Evolutionary conservation across 2,797 vertebrate species (phyloP).

Genomic region (Chelonia mydas): DNA sequence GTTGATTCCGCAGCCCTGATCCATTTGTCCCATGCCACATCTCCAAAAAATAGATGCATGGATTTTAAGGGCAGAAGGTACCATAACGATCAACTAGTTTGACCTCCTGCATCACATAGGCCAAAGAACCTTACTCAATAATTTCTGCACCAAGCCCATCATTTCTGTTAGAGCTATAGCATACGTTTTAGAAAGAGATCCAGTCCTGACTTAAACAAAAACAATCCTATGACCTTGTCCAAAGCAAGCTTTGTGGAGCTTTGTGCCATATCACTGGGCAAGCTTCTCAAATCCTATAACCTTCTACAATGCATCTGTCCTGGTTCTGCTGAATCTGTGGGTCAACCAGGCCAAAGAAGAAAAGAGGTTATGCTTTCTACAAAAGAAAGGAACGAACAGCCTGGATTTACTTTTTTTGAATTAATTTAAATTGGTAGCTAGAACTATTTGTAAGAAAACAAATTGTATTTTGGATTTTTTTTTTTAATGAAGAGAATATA

Average conservation of each 20-base stretch:
- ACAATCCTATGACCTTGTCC: neutral
- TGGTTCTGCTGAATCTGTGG: neutral
- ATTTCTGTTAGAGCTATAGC: neutral
- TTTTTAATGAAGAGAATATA: neutral
- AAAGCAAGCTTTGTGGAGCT: neutral
- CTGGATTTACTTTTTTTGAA: conserved; percentile 1
- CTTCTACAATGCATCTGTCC: neutral
- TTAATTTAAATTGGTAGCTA: conserved; percentile 29
- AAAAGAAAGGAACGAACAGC: neutral
- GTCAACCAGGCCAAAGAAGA: neutral
- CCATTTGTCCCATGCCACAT: neutral
- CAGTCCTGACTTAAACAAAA: neutral
- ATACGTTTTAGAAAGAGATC: neutral
- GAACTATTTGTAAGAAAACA: conserved; percentile 4
- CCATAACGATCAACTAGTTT: neutral
- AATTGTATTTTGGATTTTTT: neutral
- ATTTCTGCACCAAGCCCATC: neutral
- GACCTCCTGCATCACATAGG: neutral
- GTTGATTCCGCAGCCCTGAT: neutral
- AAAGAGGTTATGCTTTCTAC: neutral
- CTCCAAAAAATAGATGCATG: neutral
- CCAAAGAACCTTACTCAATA: neutral
- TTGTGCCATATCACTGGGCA: neutral
- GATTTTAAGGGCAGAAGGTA: neutral
- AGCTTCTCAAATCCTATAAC: neutral